phyloP scores from a whole-genome alignment of 2,797 vertebrate species.

The Takifugu ocellatus region DNA sequence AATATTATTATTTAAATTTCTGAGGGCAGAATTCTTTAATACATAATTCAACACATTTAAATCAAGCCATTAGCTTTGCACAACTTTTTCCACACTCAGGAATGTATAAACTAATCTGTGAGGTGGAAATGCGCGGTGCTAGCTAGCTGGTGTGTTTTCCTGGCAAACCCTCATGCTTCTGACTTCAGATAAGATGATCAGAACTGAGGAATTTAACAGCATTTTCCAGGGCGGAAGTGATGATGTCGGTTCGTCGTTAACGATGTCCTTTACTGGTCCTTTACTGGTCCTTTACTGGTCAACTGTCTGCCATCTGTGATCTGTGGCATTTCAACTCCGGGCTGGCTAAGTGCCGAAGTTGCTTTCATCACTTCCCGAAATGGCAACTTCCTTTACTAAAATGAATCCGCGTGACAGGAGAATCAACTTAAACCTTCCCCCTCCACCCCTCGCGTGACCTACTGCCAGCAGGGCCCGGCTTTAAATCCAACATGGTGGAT shows the following conservation, averaged over 20 bases:
- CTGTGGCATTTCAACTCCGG: slow-evolving; percentile 12
- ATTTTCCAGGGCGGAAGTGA: slow-evolving; percentile 1
- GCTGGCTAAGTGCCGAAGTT: slow-evolving; percentile 43
- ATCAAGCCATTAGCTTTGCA: too few relatives aligned
- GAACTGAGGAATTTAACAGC: too few relatives aligned
- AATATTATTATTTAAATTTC: too few relatives aligned
- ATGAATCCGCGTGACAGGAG: slow-evolving; percentile 31
- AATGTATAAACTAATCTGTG: neutral
- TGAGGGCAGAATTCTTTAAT: too few relatives aligned
- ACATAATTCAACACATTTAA: too few relatives aligned
- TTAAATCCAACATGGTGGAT: slow-evolving; percentile 59
- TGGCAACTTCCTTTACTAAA: slow-evolving; percentile 35
- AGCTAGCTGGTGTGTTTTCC: too few relatives aligned
- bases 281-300: slow-evolving; percentile 3
- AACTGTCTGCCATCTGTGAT: slow-evolving; percentile 17
- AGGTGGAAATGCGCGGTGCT: too few relatives aligned
- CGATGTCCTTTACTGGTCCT: slow-evolving; percentile 1
- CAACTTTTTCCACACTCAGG: neutral
- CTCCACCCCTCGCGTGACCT: slow-evolving; percentile 48
- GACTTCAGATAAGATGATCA: too few relatives aligned
- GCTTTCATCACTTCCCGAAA: slow-evolving; percentile 49
- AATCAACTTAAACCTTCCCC: slow-evolving; percentile 44
- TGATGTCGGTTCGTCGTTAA: slow-evolving; percentile 17
- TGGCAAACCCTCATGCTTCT: too few relatives aligned
- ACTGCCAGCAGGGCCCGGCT: slow-evolving; percentile 45